Evolutionary conservation across 23 tunicate species (phyloP).

Genomic region (Trididemnum miniatum): DNA sequence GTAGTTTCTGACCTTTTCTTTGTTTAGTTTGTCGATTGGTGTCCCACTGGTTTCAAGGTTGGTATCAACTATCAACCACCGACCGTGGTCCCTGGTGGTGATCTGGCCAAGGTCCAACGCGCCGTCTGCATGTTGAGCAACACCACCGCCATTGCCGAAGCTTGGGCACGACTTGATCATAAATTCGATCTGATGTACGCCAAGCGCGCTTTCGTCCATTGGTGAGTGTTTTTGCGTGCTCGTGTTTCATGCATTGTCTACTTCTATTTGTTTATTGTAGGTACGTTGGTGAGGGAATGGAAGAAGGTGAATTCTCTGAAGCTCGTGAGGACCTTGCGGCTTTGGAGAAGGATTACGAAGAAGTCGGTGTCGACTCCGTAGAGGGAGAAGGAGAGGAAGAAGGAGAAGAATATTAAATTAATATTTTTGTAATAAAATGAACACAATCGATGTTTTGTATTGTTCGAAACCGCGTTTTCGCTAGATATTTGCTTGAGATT

Average conservation of each 20-base stretch:
- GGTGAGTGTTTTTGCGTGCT: constrained; percentile 67
- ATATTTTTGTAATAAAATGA: constrained; percentile 1
- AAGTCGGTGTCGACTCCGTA: constrained; percentile 91
- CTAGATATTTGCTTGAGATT: no score
- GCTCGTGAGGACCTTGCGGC: constrained; percentile 91
- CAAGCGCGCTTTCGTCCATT: constrained; percentile 92
- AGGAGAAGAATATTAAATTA: constrained; percentile 68
- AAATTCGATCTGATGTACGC: constrained; percentile 94
- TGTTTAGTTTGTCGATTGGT: constrained; percentile 88
- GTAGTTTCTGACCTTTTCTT: background rate
- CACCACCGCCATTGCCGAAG: constrained; percentile 95
- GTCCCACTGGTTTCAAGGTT: constrained; percentile 93
- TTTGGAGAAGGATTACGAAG: constrained; percentile 90
- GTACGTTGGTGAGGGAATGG: constrained; percentile 95
- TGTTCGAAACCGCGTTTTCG: background rate
- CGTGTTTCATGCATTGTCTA: no score
- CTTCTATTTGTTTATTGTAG: constrained; percentile 18
- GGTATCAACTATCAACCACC: constrained; percentile 93
- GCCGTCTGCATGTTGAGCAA: constrained; percentile 93
- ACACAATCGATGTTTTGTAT: background rate
- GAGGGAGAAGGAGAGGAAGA: constrained; percentile 87
- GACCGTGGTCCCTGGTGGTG: constrained; percentile 92
- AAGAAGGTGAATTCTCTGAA: constrained; percentile 91
- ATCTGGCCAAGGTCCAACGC: constrained; percentile 91
- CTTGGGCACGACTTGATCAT: constrained; percentile 92